phyloP scores from a whole-genome alignment of 2,113 vertebrate genomes.

The Quiscalus mexicanus region DNA sequence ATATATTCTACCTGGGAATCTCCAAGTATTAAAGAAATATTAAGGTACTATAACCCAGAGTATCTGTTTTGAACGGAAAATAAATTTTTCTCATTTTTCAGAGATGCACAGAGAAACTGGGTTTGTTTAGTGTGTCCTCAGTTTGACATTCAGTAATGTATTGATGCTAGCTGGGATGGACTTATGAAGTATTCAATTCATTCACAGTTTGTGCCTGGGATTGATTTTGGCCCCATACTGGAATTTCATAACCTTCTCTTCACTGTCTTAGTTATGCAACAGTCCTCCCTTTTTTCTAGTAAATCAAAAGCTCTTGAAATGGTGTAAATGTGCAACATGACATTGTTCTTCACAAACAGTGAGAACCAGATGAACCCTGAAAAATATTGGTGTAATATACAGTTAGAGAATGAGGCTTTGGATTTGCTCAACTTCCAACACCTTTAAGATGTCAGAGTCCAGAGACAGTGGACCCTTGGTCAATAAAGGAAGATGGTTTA shows the following conservation, averaged over 20 bases:
- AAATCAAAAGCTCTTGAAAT: neutral
- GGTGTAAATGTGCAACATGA: neutral
- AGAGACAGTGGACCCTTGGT: neutral
- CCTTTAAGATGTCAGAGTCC: neutral
- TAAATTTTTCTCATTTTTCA: neutral
- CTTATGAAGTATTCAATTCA: neutral
- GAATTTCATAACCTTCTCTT: neutral
- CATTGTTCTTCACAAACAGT: neutral
- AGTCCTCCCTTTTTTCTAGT: neutral
- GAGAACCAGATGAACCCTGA: neutral
- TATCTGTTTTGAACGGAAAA: neutral
- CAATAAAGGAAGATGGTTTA: neutral
- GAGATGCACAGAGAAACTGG: neutral
- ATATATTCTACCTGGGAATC: conserved; percentile 17
- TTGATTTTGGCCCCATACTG: neutral
- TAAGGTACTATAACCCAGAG: neutral
- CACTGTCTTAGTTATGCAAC: neutral
- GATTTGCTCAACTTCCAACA: neutral
- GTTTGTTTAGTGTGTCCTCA: neutral
- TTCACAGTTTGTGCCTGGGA: neutral
- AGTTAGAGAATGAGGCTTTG: neutral
- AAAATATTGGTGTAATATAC: neutral
- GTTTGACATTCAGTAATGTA: neutral
- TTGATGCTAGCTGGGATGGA: neutral
- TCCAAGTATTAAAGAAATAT: neutral